A percentile compares a stretch with the other conserved stretches of the same genome.
These are phyloP conservation scores for Xestoiulus laeticollis DNA, from an alignment of 2,888 invertebrate species.

Conservation along the genomic window DNA sequence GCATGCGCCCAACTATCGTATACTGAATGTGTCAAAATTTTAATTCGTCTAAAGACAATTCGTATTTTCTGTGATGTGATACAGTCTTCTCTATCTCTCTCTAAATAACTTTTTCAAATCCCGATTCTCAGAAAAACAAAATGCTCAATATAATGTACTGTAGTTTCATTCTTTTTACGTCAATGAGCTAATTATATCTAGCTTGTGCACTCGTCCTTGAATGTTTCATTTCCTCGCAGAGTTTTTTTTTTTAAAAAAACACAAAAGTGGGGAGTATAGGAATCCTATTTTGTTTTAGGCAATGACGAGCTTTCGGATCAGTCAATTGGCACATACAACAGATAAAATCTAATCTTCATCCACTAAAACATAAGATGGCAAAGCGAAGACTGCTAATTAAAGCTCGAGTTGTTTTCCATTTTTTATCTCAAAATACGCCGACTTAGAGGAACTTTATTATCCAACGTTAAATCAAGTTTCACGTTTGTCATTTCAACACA, in stretches of 20 bases:
- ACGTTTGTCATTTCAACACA: not conserved
- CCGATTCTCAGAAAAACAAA: not conserved
- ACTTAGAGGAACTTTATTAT: not conserved
- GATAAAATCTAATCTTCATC: constrained; percentile 16
- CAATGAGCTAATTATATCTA: constrained; percentile 26
- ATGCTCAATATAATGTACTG: not conserved
- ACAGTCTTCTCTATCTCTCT: not conserved
- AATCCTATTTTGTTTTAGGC: not conserved
- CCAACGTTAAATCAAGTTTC: not conserved
- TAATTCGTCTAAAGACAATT: too few relatives aligned
- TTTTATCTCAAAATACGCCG: not conserved
- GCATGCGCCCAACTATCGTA: too few relatives aligned
- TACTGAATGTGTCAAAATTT: too few relatives aligned
- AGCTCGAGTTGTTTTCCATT: not conserved
- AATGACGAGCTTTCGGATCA: not conserved
- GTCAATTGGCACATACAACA: constrained; percentile 8
- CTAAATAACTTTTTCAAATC: not conserved
- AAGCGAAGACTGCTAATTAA: not conserved
- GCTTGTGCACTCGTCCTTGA: constrained; percentile 8
- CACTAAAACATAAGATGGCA: not conserved
- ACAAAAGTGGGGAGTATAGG: not conserved
- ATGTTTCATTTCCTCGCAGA: not conserved
- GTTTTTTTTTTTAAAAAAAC: not conserved
- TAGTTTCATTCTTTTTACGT: constrained; percentile 2
- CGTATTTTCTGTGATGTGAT: too few relatives aligned